These are phyloP conservation scores for Thera obeliscata DNA, from an alignment of 2,888 invertebrate species.

Conservation along the genomic window DNA sequence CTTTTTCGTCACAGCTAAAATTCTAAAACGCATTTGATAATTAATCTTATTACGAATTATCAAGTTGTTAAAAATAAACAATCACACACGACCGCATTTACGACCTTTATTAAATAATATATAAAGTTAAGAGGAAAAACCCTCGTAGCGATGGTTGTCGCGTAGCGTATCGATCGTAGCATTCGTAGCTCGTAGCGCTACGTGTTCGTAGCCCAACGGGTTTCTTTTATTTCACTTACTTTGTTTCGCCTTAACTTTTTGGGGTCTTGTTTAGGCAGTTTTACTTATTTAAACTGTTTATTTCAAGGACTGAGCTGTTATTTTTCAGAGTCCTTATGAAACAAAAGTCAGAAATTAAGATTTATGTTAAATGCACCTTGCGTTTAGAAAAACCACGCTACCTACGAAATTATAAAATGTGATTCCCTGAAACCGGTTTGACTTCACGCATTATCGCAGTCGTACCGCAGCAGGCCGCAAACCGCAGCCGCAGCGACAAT, in stretches of 20 bases:
- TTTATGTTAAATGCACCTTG: too few relatives aligned
- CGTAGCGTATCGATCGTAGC: conserved; percentile 79
- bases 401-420: conserved; percentile 6
- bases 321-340: too few relatives aligned
- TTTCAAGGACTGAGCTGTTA: too few relatives aligned
- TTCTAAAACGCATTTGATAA: too few relatives aligned
- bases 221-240: conserved; percentile 56
- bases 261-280: conserved; percentile 16
- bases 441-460: conserved; percentile 25
- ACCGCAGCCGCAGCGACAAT: conserved; percentile 80
- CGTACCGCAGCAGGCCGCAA: conserved; percentile 42
- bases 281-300: conserved; percentile 3
- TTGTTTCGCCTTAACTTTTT: conserved; percentile 40
- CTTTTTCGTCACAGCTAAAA: too few relatives aligned
- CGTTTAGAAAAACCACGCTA: too few relatives aligned
- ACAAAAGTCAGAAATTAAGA: too few relatives aligned
- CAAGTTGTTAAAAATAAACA: conserved; percentile 15
- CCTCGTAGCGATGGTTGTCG: conserved; percentile 73
- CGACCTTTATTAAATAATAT: conserved; percentile 38
- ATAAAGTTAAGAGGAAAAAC: conserved; percentile 59
- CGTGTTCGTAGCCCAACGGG: conserved; percentile 57
- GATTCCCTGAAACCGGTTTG: conserved; percentile 7
- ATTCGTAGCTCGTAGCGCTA: conserved; percentile 70
- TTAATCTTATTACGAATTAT: too few relatives aligned
- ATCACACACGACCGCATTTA: conserved; percentile 33